Percentiles rank a stretch among this genome's conserved stretches.
Conservation (phyloP, 1,140 invertebrate species). For the Zaprionus capensis region DNA sequence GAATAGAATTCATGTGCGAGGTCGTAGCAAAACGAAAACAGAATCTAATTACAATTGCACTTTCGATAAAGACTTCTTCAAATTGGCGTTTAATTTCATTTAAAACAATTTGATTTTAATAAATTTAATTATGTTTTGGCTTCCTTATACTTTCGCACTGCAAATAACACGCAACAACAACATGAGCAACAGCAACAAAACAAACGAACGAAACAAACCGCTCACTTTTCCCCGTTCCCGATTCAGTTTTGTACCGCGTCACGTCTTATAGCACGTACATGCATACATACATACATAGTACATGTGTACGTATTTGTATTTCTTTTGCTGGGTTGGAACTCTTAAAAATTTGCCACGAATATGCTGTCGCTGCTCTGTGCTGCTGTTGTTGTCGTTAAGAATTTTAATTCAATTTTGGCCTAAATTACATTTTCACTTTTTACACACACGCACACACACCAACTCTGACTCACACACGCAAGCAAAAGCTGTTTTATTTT, state of each 20-base stretch:
- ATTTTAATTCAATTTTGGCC: slow-evolving; percentile 71
- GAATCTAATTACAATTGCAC: slow-evolving; percentile 19
- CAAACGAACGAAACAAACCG: slow-evolving; percentile 20
- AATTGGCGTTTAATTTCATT: slow-evolving; percentile 34
- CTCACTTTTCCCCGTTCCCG: slow-evolving; percentile 48
- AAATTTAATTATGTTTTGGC: slow-evolving; percentile 53
- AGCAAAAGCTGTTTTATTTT: slow-evolving; percentile 28
- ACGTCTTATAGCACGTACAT: slow-evolving; percentile 27
- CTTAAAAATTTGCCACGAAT: slow-evolving; percentile 45
- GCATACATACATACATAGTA: neutral
- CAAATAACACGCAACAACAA: slow-evolving; percentile 44
- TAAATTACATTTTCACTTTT: slow-evolving; percentile 75
- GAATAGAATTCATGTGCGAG: slow-evolving; percentile 36
- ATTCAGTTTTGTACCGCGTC: slow-evolving; percentile 44
- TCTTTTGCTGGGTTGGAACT: slow-evolving; percentile 42
- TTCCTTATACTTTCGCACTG: slow-evolving; percentile 34
- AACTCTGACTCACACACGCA: neutral
- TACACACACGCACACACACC: slow-evolving; percentile 35
- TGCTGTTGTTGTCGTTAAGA: slow-evolving; percentile 59
- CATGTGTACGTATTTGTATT: slow-evolving; percentile 31
- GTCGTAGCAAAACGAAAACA: slow-evolving; percentile 21
- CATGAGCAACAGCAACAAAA: neutral
- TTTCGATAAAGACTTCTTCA: slow-evolving; percentile 17
- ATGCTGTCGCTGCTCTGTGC: slow-evolving; percentile 28
- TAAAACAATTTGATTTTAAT: slow-evolving; percentile 48